These are phyloP conservation scores for Propithecus deckenii DNA, from an alignment of 2,797 vertebrate species.

Conservation along the genomic window DNA sequence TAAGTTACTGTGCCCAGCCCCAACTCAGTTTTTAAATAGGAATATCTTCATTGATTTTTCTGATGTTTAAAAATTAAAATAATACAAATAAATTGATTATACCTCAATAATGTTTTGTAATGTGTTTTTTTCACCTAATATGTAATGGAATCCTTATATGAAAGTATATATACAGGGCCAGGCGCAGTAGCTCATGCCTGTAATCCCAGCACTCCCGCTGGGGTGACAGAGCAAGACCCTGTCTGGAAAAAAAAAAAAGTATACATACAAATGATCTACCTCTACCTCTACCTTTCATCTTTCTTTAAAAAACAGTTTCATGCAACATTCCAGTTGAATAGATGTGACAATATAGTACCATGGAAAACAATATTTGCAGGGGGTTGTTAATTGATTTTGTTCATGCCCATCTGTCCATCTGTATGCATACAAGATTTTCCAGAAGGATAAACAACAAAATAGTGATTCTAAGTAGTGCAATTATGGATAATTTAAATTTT, in stretches of 20 bases:
- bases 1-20: too few relatives aligned
- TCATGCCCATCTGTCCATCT: neutral
- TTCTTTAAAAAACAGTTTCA: neutral
- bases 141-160: too few relatives aligned
- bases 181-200: neutral
- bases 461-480: neutral
- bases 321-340: neutral
- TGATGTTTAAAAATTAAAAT: too few relatives aligned
- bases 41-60: too few relatives aligned
- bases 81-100: too few relatives aligned
- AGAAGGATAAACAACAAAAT: neutral
- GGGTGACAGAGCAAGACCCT: neutral
- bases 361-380: neutral
- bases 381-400: neutral
- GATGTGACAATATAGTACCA: neutral
- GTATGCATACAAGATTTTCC: neutral
- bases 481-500: neutral
- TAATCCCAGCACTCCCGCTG: neutral
- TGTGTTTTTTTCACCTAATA: too few relatives aligned
- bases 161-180: too few relatives aligned
- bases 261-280: too few relatives aligned
- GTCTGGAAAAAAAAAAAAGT: too few relatives aligned
- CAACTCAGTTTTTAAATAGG: too few relatives aligned
- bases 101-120: too few relatives aligned
- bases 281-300: neutral